Evolutionary conservation across 2,797 vertebrate species (phyloP).

Genomic region (Urocyon cinereoargenteus): DNA sequence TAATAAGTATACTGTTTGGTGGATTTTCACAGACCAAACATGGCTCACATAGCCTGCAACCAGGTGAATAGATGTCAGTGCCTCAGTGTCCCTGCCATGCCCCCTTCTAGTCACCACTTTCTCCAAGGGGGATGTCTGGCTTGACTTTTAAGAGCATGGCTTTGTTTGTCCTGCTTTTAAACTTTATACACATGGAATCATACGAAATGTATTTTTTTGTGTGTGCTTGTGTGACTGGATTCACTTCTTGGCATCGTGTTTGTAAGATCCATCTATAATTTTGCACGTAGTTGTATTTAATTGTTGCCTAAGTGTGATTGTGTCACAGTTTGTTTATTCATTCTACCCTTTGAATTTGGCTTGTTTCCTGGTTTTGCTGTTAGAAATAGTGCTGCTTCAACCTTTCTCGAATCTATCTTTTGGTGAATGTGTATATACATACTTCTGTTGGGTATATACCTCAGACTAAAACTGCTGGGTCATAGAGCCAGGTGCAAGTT

Average conservation of each 20-base stretch:
- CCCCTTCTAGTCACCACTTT: background rate
- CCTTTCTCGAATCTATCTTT: background rate
- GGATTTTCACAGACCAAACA: background rate
- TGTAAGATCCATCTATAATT: background rate
- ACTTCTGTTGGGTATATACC: background rate
- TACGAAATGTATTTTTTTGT: background rate
- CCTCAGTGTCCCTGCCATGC: rapidly evolving
- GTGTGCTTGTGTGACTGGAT: background rate
- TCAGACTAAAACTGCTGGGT: background rate
- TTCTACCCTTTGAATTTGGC: background rate
- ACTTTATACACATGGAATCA: background rate
- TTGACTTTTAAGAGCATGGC: background rate
- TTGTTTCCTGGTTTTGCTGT: background rate
- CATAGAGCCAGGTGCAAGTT: background rate
- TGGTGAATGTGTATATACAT: background rate
- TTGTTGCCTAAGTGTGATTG: background rate
- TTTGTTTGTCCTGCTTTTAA: background rate
- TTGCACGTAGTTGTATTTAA: background rate
- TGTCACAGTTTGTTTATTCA: background rate
- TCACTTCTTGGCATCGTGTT: background rate
- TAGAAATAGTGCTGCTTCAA: background rate
- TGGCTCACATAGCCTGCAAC: no score
- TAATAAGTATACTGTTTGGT: background rate
- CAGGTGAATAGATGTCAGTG: background rate
- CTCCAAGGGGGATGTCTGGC: background rate